phyloP scores from a whole-genome alignment of 2,113 vertebrate species.

The Fulica atra region DNA sequence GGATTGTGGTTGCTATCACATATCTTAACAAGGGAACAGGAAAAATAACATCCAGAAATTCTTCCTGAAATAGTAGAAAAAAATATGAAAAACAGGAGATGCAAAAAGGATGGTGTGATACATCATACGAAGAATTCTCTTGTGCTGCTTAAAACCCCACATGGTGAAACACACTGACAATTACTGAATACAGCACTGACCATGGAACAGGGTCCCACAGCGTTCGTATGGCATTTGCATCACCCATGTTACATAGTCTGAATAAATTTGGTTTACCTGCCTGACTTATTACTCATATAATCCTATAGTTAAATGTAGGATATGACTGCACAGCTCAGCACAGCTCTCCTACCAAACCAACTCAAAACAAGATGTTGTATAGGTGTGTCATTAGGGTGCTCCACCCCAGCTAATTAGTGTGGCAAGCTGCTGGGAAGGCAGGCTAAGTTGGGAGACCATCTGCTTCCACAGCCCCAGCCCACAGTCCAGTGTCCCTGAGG shows the following conservation, averaged over 20 bases:
- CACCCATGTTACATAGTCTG: background rate
- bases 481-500: background rate
- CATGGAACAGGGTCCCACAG: fast-evolving
- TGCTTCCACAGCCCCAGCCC: background rate
- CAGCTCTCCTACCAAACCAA: background rate
- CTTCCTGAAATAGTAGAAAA: background rate
- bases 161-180: background rate
- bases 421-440: background rate
- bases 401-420: background rate
- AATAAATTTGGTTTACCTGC: background rate
- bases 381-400: background rate
- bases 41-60: background rate
- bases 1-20: background rate
- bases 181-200: background rate
- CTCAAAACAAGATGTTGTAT: conserved; percentile 44
- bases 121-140: background rate
- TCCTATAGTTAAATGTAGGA: conserved; percentile 26
- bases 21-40: background rate
- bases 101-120: background rate
- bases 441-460: background rate
- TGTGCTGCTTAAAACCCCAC: background rate
- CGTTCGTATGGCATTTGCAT: background rate
- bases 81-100: background rate
- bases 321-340: background rate
- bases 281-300: background rate